Conservation (phyloP, 2,888 invertebrate genomes). For the Cyrtodaria siliqua region DNA sequence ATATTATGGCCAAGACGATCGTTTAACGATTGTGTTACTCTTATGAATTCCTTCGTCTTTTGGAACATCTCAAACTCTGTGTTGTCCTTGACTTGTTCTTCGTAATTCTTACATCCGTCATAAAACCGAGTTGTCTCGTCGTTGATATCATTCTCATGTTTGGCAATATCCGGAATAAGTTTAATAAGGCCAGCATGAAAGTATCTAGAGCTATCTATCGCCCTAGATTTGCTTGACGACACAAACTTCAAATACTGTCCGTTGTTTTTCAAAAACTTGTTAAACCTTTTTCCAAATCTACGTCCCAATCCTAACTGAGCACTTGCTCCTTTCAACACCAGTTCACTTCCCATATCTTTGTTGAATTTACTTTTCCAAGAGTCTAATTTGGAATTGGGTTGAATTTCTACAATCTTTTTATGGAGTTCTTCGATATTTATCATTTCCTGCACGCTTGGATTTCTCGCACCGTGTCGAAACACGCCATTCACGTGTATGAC, state of each 20-base stretch:
- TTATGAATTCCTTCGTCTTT: slow-evolving; percentile 23
- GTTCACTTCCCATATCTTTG: slow-evolving; percentile 15
- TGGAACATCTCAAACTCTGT: slow-evolving; percentile 37
- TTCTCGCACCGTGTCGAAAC: slow-evolving; percentile 46
- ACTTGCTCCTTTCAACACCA: slow-evolving; percentile 35
- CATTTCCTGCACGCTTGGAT: slow-evolving; percentile 34
- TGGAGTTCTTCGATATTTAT: slow-evolving; percentile 32
- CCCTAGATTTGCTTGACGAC: slow-evolving; percentile 40
- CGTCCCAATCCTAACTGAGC: slow-evolving; percentile 39
- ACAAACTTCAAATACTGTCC: slow-evolving; percentile 28
- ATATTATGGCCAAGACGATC: slow-evolving; percentile 25
- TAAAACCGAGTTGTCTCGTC: slow-evolving; percentile 41
- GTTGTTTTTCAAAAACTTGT: slow-evolving; percentile 19
- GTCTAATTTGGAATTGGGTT: slow-evolving; percentile 19
- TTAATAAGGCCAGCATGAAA: slow-evolving; percentile 40
- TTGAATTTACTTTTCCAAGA: slow-evolving; percentile 39
- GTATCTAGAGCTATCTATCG: slow-evolving; percentile 41
- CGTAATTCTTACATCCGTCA: slow-evolving; percentile 44
- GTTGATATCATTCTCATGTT: slow-evolving; percentile 21
- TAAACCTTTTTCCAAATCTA: slow-evolving; percentile 30
- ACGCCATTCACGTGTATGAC: slow-evolving; percentile 50
- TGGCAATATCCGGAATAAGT: not conserved
- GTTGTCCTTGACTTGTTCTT: slow-evolving; percentile 40
- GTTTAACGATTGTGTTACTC: slow-evolving; percentile 23
- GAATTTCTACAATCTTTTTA: slow-evolving; percentile 16